Conservation (phyloP, 2,888 invertebrate species). For the Zonitis immaculata region DNA sequence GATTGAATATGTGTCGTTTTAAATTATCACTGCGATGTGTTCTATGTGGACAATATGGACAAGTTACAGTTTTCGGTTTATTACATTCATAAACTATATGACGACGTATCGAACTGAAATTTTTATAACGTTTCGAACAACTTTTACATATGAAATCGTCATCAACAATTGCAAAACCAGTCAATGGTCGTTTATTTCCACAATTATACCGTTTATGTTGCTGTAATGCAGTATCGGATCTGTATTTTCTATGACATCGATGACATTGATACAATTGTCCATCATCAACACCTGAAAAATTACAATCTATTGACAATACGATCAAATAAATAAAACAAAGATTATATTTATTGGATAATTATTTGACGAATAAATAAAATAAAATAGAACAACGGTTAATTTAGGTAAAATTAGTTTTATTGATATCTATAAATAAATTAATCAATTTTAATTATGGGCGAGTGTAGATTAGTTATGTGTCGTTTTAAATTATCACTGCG, state of each 20-base stretch:
- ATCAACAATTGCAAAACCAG: conserved; percentile 20
- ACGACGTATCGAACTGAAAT: conserved; percentile 20
- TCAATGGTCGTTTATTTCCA: conserved; percentile 11
- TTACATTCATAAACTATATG: conserved; percentile 38
- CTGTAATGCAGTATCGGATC: conserved; percentile 3
- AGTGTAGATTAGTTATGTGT: conserved; percentile 11
- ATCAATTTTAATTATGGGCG: neutral
- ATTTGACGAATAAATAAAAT: too few species aligned
- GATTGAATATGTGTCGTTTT: conserved; percentile 11
- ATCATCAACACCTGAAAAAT: conserved; percentile 1
- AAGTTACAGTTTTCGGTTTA: conserved; percentile 31
- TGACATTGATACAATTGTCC: conserved; percentile 9
- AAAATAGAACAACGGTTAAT: too few species aligned
- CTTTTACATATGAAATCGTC: conserved; percentile 27
- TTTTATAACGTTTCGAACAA: conserved; percentile 17
- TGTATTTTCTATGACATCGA: conserved; percentile 11
- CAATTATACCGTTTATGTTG: conserved; percentile 14
- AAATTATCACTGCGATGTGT: conserved; percentile 16
- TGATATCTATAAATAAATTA: too few species aligned
- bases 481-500: conserved; percentile 15
- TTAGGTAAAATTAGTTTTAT: too few species aligned
- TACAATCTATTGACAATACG: neutral
- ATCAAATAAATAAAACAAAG: neutral
- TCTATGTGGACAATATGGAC: conserved; percentile 26
- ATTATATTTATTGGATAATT: neutral